Evolutionary conservation across 2,113 vertebrate species (phyloP).

Genomic region (Dasypus novemcinctus): DNA sequence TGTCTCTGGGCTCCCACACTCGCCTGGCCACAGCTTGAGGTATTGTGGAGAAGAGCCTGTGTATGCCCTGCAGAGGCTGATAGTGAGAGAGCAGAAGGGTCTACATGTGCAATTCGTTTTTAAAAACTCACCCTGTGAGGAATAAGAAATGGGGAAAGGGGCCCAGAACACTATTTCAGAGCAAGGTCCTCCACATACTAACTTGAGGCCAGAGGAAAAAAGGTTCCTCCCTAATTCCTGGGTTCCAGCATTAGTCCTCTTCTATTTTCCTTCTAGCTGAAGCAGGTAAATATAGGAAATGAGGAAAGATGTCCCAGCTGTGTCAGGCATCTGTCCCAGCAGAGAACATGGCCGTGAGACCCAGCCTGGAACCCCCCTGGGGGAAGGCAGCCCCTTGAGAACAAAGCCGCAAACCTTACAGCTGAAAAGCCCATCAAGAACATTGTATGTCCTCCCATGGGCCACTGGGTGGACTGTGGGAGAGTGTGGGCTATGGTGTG

Average conservation of each 20-base stretch:
- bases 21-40: not conserved
- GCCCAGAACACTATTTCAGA: not conserved
- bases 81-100: not conserved
- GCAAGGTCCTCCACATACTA: not conserved
- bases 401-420: no score
- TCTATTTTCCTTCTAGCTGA: not conserved
- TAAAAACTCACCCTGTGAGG: not conserved
- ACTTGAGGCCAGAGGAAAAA: not conserved
- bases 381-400: no score
- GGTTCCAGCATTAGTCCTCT: not conserved
- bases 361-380: no score
- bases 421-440: no score
- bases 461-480: no score
- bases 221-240: not conserved
- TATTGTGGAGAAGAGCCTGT: not conserved
- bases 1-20: no score
- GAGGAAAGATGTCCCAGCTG: no score
- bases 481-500: no score
- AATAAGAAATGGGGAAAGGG: not conserved
- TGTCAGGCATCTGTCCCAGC: no score
- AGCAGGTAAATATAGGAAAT: no score
- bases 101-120: not conserved
- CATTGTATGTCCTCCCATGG: no score
- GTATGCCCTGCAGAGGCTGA: not conserved
- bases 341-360: no score